Evolutionary conservation across 2,113 vertebrate species (phyloP).

Genomic region (Tragelaphus strepsiceros): DNA sequence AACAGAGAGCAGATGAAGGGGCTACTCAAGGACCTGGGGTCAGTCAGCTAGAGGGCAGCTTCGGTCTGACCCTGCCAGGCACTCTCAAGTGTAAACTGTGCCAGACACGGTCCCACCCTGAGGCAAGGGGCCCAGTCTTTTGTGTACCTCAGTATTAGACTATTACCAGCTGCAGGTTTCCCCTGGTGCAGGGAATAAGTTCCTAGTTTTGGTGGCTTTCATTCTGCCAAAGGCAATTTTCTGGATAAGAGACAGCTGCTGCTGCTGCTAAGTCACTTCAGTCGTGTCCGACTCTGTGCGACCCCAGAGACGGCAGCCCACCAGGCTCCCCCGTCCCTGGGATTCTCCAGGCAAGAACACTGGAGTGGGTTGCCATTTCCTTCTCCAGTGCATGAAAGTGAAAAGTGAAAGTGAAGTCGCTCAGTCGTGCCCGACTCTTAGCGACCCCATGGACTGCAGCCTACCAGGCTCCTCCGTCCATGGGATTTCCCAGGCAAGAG

Average conservation of each 20-base stretch:
- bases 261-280: no score
- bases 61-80: neutral
- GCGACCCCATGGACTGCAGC: no score
- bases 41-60: neutral
- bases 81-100: neutral
- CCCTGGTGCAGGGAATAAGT: neutral
- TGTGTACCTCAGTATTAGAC: neutral
- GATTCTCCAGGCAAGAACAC: no score
- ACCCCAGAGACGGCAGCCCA: no score
- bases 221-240: neutral
- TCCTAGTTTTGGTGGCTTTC: neutral
- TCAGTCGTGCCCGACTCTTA: no score
- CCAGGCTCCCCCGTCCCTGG: no score
- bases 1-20: neutral
- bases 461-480: no score
- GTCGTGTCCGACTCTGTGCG: no score
- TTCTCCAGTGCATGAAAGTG: no score
- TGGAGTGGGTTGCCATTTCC: no score
- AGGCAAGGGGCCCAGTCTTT: neutral
- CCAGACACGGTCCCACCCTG: neutral
- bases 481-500: no score
- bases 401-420: no score
- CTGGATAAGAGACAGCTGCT: neutral
- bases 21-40: neutral
- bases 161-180: neutral